Base-by-base conservation (phyloP, 1,140 invertebrate species). In the Drosophila yakuba region DNA sequence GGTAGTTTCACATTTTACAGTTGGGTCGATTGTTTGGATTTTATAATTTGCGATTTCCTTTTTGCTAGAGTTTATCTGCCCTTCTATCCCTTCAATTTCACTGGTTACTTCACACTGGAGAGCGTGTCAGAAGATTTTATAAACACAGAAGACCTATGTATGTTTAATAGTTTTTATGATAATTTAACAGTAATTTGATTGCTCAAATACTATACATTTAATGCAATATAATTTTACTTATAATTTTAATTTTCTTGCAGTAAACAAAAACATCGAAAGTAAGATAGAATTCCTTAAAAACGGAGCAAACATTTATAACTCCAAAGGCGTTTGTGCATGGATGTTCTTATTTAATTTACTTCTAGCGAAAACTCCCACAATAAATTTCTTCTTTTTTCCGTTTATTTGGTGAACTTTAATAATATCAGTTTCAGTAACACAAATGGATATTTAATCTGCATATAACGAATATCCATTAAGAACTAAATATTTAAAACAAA, bases 261-360 rank as follows among this genome's bases (percentile, higher is more conserved):
- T 5, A 8, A 23, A 62, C 1, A 15, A 28, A 58, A 41, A 58
- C 28, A 11, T n/a, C 14, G 52, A 62, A 62, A 43, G 15, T 32
- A 38, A 62, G 11, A 36, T 23, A 20, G 59, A 54, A 32, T 59
- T 58, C n/a, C 32, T 41, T n/a, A 58, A 15, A 41, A 58, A 62
- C 54, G 6, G 12, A 23, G 52, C 15, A 3, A 28, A 15, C 10
- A 15, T 23, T 14, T 10, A 4, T 2, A 20, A 10, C 11, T 6
- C 8, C 15, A 32, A 32, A 0, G 15, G 12, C 15, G 32, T 41
- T n/a, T 58, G 10, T 32, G 32, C 15, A 12, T 58, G 59, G 52
- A 59, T 62, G n/a, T 32, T 57, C n/a, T 8, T 43, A 15, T 15
- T 62, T 1, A 32, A 20, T 25, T 28, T 41, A 12, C 41, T 62